Evolutionary conservation across 2,113 vertebrate genomes (phyloP).

Genomic region (Struthio camelus): DNA sequence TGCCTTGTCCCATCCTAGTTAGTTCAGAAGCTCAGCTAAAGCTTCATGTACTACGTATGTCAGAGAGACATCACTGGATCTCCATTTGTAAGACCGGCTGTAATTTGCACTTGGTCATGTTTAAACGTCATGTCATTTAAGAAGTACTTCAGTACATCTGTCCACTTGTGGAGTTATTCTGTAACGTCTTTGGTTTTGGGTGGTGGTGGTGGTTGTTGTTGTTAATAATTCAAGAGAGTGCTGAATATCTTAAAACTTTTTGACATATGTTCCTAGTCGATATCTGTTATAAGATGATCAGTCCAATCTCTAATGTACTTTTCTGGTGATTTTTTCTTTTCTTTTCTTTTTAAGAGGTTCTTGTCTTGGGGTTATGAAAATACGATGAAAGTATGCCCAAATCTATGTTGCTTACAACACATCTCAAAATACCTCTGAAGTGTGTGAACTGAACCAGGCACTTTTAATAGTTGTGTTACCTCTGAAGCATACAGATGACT

Average conservation of each 20-base stretch:
- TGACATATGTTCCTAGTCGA: background rate
- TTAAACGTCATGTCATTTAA: background rate
- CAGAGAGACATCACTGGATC: background rate
- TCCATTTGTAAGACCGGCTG: background rate
- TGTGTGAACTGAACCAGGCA: background rate
- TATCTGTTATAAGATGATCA: background rate
- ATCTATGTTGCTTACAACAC: background rate
- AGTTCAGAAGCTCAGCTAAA: background rate
- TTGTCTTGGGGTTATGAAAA: background rate
- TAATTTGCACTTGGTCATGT: background rate
- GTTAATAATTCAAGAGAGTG: background rate
- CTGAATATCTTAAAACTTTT: background rate
- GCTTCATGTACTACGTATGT: fast-evolving
- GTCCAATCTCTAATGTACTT: fast-evolving
- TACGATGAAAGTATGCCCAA: background rate
- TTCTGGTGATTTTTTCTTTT: background rate
- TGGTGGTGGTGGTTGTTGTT: too few relatives aligned
- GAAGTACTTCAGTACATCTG: background rate
- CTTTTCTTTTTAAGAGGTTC: background rate
- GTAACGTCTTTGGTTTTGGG: background rate
- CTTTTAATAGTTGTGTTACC: background rate
- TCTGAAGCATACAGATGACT: background rate
- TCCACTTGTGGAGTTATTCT: background rate
- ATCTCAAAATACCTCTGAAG: background rate
- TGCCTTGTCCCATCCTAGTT: background rate